Base-by-base conservation (phyloP, 2,888 invertebrate genomes). In the Sturmia bella region DNA sequence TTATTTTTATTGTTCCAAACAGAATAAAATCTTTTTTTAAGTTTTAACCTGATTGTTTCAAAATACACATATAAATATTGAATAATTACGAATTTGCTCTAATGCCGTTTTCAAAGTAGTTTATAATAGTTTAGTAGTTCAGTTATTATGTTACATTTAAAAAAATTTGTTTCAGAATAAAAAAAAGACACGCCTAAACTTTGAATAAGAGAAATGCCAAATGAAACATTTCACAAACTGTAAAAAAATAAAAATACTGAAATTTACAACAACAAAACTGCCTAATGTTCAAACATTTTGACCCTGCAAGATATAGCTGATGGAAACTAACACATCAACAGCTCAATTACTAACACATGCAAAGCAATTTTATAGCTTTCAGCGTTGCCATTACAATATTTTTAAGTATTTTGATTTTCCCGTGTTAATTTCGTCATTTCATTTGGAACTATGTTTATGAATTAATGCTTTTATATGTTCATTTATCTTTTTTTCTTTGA, bases 171-270 rank as follows among this genome's bases (percentile, higher is more conserved):
- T 9, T 32, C 32, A 32, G 15, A 50, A 32, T 41, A 21, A 63
- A 50, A 50, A 17, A 13, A 56, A 61, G 41, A 48, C 27, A 61
- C 82, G 82, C 70, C 82, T 52, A 74, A 77, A 70, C 82, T 74
- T 57, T 37, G 7, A 70, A 70, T 69, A 64, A 70, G 69, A 15
- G 54, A 70, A 63, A 41, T 70, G 74, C 74, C 69, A 78, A 82
- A 82, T 82, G 77, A 78, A 78, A 70, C 64, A 74, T 77, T 78
- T 82, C 74, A 82, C 37, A 37, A 57, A 54, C 41, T 43, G 41
- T 50, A 48, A 70, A 3, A 63, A 64, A 61, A 68, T 9, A 37
- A 56, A 54, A 48, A 21, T 43, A 45, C 24, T 37, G 45, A 64
- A 45, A 48, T 37, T 32, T 48, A 56, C 64, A 74, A 66, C 56